Conservation (phyloP, 2,113 vertebrate genomes). For the Hemiscyllium ocellatum region DNA sequence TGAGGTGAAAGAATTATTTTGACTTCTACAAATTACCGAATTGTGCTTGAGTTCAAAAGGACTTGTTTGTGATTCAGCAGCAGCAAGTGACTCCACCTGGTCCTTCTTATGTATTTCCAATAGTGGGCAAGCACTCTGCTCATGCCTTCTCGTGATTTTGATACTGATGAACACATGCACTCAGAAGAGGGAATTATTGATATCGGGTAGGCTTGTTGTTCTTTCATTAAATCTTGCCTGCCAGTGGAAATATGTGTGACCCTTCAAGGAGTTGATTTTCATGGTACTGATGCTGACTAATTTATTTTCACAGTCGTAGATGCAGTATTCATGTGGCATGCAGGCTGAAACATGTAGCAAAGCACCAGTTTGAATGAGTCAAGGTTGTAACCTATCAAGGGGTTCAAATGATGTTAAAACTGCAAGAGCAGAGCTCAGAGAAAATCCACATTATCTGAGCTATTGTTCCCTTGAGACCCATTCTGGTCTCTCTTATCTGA, state of each 20-base stretch:
- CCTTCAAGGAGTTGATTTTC: not conserved
- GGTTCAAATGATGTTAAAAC: slow-evolving; percentile 6
- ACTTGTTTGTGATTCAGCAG: not conserved
- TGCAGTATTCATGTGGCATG: not conserved
- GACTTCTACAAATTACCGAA: not conserved
- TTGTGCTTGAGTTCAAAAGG: not conserved
- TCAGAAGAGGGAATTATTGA: not conserved
- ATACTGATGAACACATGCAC: not conserved
- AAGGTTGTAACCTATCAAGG: not conserved
- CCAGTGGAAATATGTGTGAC: not conserved
- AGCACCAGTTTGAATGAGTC: not conserved
- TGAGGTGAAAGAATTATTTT: not conserved
- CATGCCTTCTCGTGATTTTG: not conserved
- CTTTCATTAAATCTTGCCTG: not conserved
- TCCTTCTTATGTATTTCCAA: not conserved
- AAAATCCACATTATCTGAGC: not conserved
- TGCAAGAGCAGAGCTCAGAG: not conserved
- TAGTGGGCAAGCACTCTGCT: not conserved
- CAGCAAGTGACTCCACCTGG: not conserved
- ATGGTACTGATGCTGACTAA: not conserved
- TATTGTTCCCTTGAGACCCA: not conserved
- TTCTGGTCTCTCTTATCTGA: not conserved
- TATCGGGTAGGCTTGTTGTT: not conserved
- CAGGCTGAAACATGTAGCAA: not conserved
- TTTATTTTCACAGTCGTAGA: not conserved